Conservation (phyloP, 1,140 invertebrate species). For the Pteromalus puparum region DNA sequence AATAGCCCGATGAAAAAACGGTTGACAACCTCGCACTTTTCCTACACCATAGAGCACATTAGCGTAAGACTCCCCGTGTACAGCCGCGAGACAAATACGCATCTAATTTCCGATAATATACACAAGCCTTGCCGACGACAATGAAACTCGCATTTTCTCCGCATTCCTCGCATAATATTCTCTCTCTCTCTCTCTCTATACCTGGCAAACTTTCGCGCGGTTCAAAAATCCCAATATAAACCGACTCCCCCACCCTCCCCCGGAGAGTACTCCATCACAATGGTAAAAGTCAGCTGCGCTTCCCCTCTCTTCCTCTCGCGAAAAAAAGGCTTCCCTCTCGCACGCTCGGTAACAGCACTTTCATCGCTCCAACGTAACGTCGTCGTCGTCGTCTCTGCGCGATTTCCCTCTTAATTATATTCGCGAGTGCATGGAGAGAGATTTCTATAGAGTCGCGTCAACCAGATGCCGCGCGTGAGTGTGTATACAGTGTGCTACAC, state of each 20-base stretch:
- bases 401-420: constrained; percentile 52
- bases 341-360: constrained; percentile 16
- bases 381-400: constrained; percentile 14
- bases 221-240: constrained; percentile 32
- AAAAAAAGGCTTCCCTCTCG: constrained; percentile 32
- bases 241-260: background rate
- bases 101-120: constrained; percentile 30
- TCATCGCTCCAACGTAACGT: constrained; percentile 39
- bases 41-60: too few species aligned
- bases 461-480: constrained; percentile 25
- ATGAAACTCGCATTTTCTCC: constrained; percentile 27
- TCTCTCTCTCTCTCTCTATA: too few species aligned
- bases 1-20: background rate
- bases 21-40: background rate
- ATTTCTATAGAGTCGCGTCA: constrained; percentile 43
- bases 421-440: background rate
- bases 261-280: constrained; percentile 17
- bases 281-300: constrained; percentile 37
- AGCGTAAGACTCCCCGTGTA: background rate
- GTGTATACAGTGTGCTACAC: constrained; percentile 16
- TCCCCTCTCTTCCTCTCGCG: background rate
- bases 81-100: background rate
- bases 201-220: constrained; percentile 13
- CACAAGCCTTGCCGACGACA: background rate
- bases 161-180: background rate